phyloP scores from a whole-genome alignment of 2,888 invertebrate species.

The Orthosia incerta region DNA sequence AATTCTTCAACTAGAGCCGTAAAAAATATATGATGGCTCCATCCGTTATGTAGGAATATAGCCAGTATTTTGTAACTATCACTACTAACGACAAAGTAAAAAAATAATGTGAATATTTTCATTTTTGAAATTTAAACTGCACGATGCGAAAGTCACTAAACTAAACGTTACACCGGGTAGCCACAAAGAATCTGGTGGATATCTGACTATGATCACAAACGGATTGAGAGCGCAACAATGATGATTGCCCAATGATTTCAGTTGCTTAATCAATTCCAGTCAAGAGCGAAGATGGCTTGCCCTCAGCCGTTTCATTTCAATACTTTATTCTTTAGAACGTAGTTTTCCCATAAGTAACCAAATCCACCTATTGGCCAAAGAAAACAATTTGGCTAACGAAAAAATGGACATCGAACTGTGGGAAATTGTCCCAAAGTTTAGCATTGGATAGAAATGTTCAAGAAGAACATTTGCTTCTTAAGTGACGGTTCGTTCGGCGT shows the following conservation, averaged over 20 bases:
- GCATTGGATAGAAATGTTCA: no score
- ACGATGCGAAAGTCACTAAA: not conserved
- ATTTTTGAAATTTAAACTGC: constrained; percentile 5
- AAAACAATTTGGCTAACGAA: no score
- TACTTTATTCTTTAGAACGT: not conserved
- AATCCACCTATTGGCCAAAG: no score
- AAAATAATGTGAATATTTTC: not conserved
- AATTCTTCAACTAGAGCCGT: constrained; percentile 67
- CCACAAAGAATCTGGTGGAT: constrained; percentile 6
- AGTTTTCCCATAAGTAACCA: no score
- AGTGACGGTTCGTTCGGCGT: no score
- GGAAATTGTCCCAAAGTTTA: no score
- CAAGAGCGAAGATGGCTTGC: not conserved
- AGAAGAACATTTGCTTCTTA: no score
- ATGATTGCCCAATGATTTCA: not conserved
- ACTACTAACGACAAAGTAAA: constrained; percentile 35
- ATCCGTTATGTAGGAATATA: constrained; percentile 73
- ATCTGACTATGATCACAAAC: not conserved
- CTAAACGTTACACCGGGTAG: constrained; percentile 2
- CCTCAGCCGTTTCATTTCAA: not conserved
- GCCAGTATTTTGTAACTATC: constrained; percentile 68
- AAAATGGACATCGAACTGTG: no score
- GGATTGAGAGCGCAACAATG: constrained; percentile 3
- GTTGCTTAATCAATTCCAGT: constrained; percentile 14
- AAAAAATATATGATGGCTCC: constrained; percentile 72